Base-by-base conservation (phyloP, 1,140 invertebrate species). In the Pseudoatta argentina region DNA sequence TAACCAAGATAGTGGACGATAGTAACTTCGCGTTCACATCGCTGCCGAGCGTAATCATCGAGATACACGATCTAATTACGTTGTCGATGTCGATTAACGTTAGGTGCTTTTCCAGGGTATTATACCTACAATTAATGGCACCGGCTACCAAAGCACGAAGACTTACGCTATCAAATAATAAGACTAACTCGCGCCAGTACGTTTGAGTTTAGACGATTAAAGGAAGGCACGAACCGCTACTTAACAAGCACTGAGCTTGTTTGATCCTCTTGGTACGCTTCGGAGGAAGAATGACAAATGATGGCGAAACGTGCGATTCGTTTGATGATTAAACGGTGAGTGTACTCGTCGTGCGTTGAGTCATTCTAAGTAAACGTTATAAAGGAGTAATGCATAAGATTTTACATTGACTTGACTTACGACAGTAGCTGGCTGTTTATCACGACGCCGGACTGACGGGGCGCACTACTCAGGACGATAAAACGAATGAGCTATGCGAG, bases 401-500 rank as follows among this genome's bases (percentile, higher is more conserved):
- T 91, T 91, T 89, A 91, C 88, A 86, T 76, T 69, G 86, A 81
- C 86, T 88, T 91, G 90, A 91, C 91, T 91, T 91, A 91, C 90
- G 90, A 88, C 90, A 88, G 85, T 86, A 85, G 79, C 39, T 78
- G 86, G 87, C 88, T 88, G 91, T 91, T 91, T 91, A 91, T 91
- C 91, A 91, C 88, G 64, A 81, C 89, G 91, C 86, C 87, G 63
- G 78, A 79, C 81, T 87, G 88, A 91, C 86, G 90, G 77, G 76
- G 24, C 34, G 57, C 61, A 79, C 85, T 77, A 82, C 85, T 90
- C 89, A 48, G 89, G 81, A 89, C 89, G 86, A 91, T 91, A 91
- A 91, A 91, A 91, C 91, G 90, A 89, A 91, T 89, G 90, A 91
- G 90, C 91, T 91, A 89, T 86, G 90, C 88, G 86, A 88, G 75